Percentiles rank a stretch among this genome's conserved stretches.
These are phyloP conservation scores for Drosophila fuyamai DNA, from an alignment of 1,140 invertebrate genomes.

Conservation along the genomic window DNA sequence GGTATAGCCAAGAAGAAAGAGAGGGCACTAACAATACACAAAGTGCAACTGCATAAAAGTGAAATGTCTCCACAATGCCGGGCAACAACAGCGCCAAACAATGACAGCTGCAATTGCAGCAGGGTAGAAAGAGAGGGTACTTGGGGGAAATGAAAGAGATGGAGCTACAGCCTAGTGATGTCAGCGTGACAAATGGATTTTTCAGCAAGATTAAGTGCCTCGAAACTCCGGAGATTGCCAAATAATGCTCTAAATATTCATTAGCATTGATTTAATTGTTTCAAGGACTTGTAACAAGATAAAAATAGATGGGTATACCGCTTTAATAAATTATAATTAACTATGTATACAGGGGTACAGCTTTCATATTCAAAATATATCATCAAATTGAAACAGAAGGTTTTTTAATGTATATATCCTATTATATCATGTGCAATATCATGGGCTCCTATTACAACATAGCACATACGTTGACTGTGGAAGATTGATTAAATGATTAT, in stretches of 20 bases:
- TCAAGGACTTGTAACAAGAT: too few relatives aligned
- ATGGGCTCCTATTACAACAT: too few relatives aligned
- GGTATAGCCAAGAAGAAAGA: conserved; percentile 10
- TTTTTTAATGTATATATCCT: too few relatives aligned
- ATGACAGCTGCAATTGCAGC: conserved; percentile 75
- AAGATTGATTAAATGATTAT: too few relatives aligned
- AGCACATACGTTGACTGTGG: too few relatives aligned
- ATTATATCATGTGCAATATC: too few relatives aligned
- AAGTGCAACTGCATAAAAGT: conserved; percentile 83
- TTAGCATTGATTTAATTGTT: too few relatives aligned
- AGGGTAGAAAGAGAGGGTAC: background rate
- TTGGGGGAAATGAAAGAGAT: conserved; percentile 5
- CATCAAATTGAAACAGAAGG: too few relatives aligned
- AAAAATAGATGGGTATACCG: too few relatives aligned
- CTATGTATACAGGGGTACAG: too few relatives aligned
- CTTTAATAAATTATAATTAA: too few relatives aligned
- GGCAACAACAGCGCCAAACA: conserved; percentile 63
- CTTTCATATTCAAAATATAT: too few relatives aligned
- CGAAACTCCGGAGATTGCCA: background rate
- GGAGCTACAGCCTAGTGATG: conserved; percentile 20
- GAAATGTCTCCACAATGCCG: conserved; percentile 81
- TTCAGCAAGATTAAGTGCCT: conserved; percentile 7
- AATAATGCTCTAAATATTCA: background rate
- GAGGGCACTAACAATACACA: conserved; percentile 76
- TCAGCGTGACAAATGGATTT: conserved; percentile 24